Evolutionary conservation across 2,888 invertebrate genomes (phyloP).

Genomic region (Andrena praecox): DNA sequence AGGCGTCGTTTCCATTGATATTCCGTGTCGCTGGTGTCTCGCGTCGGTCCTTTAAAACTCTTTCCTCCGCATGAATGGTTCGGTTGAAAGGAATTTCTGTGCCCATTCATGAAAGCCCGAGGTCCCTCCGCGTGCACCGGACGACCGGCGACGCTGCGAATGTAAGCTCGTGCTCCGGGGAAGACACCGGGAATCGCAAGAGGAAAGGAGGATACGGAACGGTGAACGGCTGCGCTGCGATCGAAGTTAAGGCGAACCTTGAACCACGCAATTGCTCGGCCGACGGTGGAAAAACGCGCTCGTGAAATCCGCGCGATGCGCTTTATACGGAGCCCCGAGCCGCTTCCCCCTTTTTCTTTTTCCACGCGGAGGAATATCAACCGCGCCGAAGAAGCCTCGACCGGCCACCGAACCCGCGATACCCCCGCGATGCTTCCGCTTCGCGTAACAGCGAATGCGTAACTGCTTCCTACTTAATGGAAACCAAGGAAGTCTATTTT

Average conservation of each 20-base stretch:
- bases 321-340: constrained; percentile 9
- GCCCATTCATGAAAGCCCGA: constrained; percentile 33
- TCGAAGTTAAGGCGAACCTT: constrained; percentile 4
- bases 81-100: neutral
- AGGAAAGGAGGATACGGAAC: neutral
- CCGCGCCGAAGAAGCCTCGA: constrained; percentile 67
- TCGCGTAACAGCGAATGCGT: constrained; percentile 75
- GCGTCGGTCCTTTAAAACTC: constrained; percentile 33
- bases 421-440: constrained; percentile 74
- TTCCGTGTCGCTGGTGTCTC: constrained; percentile 27
- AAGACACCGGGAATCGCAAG: too few relatives aligned
- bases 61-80: neutral
- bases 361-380: constrained; percentile 39
- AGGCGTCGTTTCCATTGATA: constrained; percentile 44
- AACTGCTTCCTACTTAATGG: constrained; percentile 75
- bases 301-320: constrained; percentile 2
- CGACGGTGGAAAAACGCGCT: neutral
- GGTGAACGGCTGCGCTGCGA: neutral
- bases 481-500: constrained; percentile 64
- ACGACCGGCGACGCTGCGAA: constrained; percentile 14
- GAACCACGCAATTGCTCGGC: constrained; percentile 7
- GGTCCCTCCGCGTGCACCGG: constrained; percentile 8
- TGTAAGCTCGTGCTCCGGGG: neutral
- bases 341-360: constrained; percentile 15
- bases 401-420: constrained; percentile 75